Evolutionary conservation across 2,113 vertebrate genomes (phyloP), one percentile per base, ranked within the genome.

Genomic region (Athene noctua): DNA sequence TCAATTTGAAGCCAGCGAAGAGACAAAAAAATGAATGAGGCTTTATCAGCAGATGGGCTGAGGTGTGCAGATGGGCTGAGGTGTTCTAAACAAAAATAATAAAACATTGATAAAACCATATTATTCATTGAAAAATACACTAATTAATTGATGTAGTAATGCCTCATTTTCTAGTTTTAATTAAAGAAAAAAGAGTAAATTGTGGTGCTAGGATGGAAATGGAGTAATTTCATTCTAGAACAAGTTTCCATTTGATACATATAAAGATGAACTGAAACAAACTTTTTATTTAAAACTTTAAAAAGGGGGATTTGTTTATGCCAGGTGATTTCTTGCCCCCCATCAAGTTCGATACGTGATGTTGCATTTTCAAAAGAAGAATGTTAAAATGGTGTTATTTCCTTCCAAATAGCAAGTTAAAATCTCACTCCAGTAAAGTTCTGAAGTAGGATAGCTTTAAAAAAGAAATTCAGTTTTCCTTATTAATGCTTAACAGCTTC

Each of bases 301-400:
- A 16, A 46, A 82, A 40, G 5, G 7, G 2, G 0, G 19, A 25
- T 30, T 21, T 34, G 4, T 44, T 77, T 32, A 49, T 1, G 2
- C 13, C 2, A 61, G 18, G 5, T 19, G 44, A 46, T 19, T 54
- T 85, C 14, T 21, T 18, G 18, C 5, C 40, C 29, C 5, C 15
- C 14, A 38, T 26, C 15, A 49, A 20, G 17, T 51, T 80, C 6
- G 15, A 66, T 44, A 70, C 11, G 21, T 70, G 15, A 59, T 23
- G 8, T 5, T 63, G 21, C 15, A 40, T 36, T 92, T 91, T 68
- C 44, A 83, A 61, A 32, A 40, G 13, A 83, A 55, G 15, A 74
- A 49, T 73, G 80, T 51, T 38, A 65, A 89, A 90, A 59, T 10
- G 1, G 27, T 29, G 44, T 17, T 36, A 78, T 52, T 68, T 82